A percentile compares a stretch with the other conserved stretches of the same genome.
phyloP scores from a whole-genome alignment of 37 sponge, comb jelly and placozoan species.

The Beroe ovata region DNA sequence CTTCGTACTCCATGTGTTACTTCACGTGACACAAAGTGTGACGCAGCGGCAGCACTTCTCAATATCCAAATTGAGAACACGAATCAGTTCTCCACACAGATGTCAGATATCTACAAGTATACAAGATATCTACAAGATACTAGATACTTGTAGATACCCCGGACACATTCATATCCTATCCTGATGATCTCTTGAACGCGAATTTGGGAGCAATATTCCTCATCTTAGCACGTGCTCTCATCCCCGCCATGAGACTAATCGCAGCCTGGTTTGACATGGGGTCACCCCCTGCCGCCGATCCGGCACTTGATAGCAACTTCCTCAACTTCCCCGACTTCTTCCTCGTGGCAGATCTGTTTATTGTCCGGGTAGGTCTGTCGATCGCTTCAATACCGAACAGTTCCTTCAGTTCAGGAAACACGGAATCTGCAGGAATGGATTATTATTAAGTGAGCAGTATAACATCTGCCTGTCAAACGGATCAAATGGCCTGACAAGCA shows the following conservation, averaged over 20 bases:
- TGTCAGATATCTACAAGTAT: too few species aligned
- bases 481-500: neutral
- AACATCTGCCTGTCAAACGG: neutral
- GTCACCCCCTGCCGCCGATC: neutral
- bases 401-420: slow-evolving; percentile 46
- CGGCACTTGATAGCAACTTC: neutral
- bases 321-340: neutral
- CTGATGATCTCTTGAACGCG: too few species aligned
- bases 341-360: neutral
- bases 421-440: neutral
- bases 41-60: too few species aligned
- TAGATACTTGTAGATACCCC: too few species aligned
- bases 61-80: too few species aligned
- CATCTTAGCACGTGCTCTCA: slow-evolving; percentile 6
- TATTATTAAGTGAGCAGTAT: neutral
- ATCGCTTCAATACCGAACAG: slow-evolving; percentile 49
- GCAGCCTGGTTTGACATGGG: neutral
- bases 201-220: neutral
- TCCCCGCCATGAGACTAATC: neutral
- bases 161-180: too few species aligned
- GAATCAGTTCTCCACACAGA: too few species aligned
- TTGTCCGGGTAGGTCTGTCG: neutral
- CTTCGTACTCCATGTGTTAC: too few species aligned
- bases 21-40: too few species aligned
- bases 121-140: too few species aligned